A percentile compares a stretch with the other conserved stretches of the same genome.
Conservation (phyloP, 1,140 invertebrate species). For the Drosophila aff. region DNA sequence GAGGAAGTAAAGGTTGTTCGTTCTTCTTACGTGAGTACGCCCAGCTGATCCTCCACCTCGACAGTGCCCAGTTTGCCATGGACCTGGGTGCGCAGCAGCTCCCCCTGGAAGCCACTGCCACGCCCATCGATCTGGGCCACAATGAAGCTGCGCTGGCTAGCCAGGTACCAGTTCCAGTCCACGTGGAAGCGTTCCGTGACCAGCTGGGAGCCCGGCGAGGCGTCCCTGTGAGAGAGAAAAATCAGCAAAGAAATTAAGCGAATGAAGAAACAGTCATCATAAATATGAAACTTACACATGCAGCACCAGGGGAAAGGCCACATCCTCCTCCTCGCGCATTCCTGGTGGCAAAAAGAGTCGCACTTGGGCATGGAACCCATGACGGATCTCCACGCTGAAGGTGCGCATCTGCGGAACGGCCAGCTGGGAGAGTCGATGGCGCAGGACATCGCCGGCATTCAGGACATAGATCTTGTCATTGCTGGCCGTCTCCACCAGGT, state of each 20-base stretch:
- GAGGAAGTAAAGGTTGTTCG: no score
- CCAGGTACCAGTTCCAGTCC: conserved; percentile 92
- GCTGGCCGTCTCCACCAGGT: conserved; percentile 87
- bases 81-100: conserved; percentile 90
- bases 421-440: conserved; percentile 85
- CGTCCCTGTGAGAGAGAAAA: conserved; percentile 87
- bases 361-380: conserved; percentile 86
- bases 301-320: conserved; percentile 92
- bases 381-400: conserved; percentile 87
- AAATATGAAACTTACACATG: conserved; percentile 89
- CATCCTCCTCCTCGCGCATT: conserved; percentile 92
- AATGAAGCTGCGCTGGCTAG: conserved; percentile 91
- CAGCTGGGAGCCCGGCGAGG: conserved; percentile 90
- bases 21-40: conserved; percentile 89
- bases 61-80: conserved; percentile 88
- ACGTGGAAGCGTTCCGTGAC: conserved; percentile 91
- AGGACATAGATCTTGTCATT: conserved; percentile 87
- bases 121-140: conserved; percentile 92
- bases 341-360: conserved; percentile 90
- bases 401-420: conserved; percentile 87
- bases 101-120: conserved; percentile 91
- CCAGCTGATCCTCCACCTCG: conserved; percentile 94
- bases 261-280: no score
- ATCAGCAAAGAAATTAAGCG: background rate
- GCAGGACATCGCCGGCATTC: conserved; percentile 86